These are phyloP conservation scores for Megalurothrips usitatus DNA, from an alignment of 2,888 invertebrate genomes.

Conservation along the genomic window DNA sequence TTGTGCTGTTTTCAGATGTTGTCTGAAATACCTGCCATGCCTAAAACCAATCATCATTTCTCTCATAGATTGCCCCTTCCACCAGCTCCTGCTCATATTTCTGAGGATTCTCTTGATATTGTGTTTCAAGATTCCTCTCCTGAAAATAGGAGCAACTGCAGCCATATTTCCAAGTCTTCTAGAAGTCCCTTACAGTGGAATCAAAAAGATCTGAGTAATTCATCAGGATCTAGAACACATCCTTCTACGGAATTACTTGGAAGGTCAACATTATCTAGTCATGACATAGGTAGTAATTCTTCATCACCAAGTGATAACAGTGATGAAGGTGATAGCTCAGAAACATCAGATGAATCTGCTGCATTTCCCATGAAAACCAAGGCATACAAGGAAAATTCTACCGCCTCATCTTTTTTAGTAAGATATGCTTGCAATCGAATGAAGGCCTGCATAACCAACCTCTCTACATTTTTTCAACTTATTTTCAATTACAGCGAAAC, in stretches of 20 bases:
- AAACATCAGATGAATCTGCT: not conserved
- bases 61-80: not conserved
- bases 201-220: not conserved
- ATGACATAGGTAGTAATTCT: not conserved
- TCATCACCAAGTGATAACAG: not conserved
- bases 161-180: not conserved
- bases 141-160: not conserved
- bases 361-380: not conserved
- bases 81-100: not conserved
- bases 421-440: not conserved
- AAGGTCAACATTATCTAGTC: not conserved
- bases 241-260: not conserved
- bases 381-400: not conserved
- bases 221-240: not conserved
- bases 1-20: not conserved
- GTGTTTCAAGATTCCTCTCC: conserved; percentile 34
- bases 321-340: not conserved
- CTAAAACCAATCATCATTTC: not conserved
- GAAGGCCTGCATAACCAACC: too few species aligned
- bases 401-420: not conserved
- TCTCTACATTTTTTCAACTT: not conserved
- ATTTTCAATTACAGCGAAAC: conserved; percentile 44
- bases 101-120: conserved; percentile 36
- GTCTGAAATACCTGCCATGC: not conserved
- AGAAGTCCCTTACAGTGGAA: not conserved